Percentiles rank a stretch among this genome's conserved stretches.
These are phyloP conservation scores for Melanerpes formicivorus DNA, from an alignment of 2,113 vertebrate genomes.

Conservation along the genomic window DNA sequence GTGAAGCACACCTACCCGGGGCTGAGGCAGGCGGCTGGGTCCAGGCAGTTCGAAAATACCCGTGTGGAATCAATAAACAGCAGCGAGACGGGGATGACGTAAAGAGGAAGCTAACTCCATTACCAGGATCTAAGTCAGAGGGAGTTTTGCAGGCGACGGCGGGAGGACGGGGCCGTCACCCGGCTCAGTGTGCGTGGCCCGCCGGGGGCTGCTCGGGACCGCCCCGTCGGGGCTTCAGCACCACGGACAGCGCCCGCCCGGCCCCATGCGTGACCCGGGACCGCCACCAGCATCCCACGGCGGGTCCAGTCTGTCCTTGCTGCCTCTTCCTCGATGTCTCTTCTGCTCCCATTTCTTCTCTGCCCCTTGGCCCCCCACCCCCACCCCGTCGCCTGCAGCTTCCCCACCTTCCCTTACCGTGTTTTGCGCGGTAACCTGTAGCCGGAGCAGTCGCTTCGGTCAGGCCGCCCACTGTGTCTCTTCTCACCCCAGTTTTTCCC, in stretches of 20 bases:
- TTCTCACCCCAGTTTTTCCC: background rate
- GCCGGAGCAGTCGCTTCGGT: background rate
- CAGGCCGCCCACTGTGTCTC: background rate
- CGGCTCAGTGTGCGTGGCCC: background rate
- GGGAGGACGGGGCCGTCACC: background rate
- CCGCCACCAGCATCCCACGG: background rate
- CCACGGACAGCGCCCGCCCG: constrained; percentile 31
- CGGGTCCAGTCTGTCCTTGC: background rate
- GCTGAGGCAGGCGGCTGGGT: background rate
- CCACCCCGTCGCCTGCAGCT: background rate
- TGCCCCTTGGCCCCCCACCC: background rate
- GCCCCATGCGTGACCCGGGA: background rate
- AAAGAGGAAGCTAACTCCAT: constrained; percentile 39
- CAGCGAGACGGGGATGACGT: constrained; percentile 5
- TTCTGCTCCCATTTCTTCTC: background rate
- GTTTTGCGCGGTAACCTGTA: background rate
- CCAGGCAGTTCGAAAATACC: background rate
- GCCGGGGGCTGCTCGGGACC: background rate
- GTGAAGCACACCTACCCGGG: background rate
- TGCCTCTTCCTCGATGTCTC: background rate
- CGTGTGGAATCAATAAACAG: constrained; percentile 47
- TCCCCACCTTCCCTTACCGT: background rate
- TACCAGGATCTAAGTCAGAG: background rate
- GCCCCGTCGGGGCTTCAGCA: constrained; percentile 50
- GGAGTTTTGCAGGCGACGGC: constrained; percentile 8